These are phyloP conservation scores for Oophaga pumilio DNA, from an alignment of 2,113 vertebrate species.

Conservation along the genomic window DNA sequence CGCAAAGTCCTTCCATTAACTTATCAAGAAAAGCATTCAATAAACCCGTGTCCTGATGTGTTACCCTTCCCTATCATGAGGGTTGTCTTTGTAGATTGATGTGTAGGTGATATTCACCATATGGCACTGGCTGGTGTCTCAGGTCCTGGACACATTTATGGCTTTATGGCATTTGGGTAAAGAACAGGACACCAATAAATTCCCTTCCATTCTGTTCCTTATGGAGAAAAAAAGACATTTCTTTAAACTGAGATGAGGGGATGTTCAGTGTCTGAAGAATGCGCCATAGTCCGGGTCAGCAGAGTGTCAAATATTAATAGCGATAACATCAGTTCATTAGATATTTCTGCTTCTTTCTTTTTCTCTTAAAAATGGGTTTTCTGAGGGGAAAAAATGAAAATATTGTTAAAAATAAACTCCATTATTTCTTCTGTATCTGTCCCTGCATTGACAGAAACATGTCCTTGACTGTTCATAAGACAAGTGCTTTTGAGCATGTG, in stretches of 20 bases:
- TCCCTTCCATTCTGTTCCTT: slow-evolving; percentile 44
- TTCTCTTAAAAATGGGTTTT: no score
- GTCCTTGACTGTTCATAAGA: no score
- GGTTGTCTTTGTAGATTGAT: slow-evolving; percentile 23
- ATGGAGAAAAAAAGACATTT: slow-evolving; percentile 12
- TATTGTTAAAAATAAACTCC: no score
- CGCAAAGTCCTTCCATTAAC: neutral
- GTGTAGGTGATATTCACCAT: slow-evolving; percentile 12
- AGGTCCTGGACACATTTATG: slow-evolving; percentile 43
- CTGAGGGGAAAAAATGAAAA: no score
- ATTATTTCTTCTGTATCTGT: no score
- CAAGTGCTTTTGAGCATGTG: no score
- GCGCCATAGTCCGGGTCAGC: neutral
- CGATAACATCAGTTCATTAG: neutral
- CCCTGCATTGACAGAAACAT: no score
- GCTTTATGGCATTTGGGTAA: slow-evolving; percentile 44
- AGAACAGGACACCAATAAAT: slow-evolving; percentile 59
- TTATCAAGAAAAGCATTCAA: neutral
- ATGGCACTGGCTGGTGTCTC: slow-evolving; percentile 21
- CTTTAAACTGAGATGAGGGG: slow-evolving; percentile 36
- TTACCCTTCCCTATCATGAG: neutral
- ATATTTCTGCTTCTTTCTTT: no score
- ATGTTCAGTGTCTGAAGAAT: slow-evolving; percentile 30
- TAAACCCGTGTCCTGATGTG: neutral
- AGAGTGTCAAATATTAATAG: neutral